Base-by-base conservation (phyloP, 2,888 invertebrate genomes). In the Trachelus iudaicus region DNA sequence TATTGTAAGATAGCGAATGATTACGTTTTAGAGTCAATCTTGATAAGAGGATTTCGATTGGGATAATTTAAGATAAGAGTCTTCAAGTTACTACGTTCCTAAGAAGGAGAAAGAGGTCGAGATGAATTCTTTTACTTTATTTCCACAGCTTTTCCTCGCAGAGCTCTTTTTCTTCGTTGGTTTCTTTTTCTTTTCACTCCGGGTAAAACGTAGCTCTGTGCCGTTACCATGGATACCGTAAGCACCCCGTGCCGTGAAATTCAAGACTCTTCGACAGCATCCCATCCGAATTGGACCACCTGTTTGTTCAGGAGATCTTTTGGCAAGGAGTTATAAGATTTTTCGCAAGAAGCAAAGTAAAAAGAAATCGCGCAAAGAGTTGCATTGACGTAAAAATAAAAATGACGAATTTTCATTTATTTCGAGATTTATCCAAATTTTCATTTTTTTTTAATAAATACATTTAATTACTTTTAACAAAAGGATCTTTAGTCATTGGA, bases 141-240 rank as follows among this genome's bases (percentile, higher is more conserved):
- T 34, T 71, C 15, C 11, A 12, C 71, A 33, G 71, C 12, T 34
- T 71, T 71, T 71, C 31, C 71, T 9, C 31, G 71, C n/a, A 71
- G 31, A 31, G 71, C 71, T 31, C 71, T 71, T 34, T 31, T 13
- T 34, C 33, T 56, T 56, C 56, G 40, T 1, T 11, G 31, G 11
- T 15, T 15, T 30, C 71, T 31, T 33, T 71, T 71, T 33, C 13
- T 71, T 34, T 34, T 71, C 13, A 71, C 33, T 34, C 23, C 13
- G n/a, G 34, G 35, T 73, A 78, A 78, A 78, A 68, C 81, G 81
- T 79, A 80, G 81, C 82, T 86, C 82, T 89, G 89, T 89, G 89
- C 89, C 87, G 89, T 89, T 81, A 79, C 80, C 87, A 88, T 89
- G 88, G 77, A 82, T 84, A 89, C 89, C 30, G 15, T 69, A 11